A percentile compares a stretch with the other conserved stretches of the same genome.
phyloP scores from a whole-genome alignment of 2,113 vertebrate species.

The Tetrax tetrax region DNA sequence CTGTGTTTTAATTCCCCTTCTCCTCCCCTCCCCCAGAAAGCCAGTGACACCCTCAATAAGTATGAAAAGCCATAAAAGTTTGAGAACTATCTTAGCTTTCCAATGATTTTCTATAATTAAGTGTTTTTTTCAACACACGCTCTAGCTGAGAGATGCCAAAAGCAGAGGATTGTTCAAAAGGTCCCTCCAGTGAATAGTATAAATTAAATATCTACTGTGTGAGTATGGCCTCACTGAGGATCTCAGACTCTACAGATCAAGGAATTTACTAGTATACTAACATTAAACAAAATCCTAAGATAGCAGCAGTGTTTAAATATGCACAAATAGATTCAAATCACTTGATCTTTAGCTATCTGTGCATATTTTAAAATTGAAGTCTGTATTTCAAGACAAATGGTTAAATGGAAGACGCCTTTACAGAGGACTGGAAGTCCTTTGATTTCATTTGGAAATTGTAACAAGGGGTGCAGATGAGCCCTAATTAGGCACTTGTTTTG shows the following conservation, averaged over 20 bases:
- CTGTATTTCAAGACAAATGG: slow-evolving; percentile 56
- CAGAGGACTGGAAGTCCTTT: slow-evolving; percentile 23
- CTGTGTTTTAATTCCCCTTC: neutral
- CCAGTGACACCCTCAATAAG: slow-evolving; percentile 11
- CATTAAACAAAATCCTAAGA: slow-evolving; percentile 48
- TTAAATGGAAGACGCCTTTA: slow-evolving; percentile 23
- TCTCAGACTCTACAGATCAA: slow-evolving; percentile 35
- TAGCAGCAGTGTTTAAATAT: slow-evolving; percentile 43
- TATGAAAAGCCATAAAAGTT: slow-evolving; percentile 37
- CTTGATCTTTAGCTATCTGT: slow-evolving; percentile 54
- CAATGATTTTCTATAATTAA: slow-evolving; percentile 73
- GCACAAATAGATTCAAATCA: slow-evolving; percentile 42
- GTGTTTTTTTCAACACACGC: slow-evolving; percentile 52
- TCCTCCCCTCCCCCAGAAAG: neutral
- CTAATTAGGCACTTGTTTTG: slow-evolving; percentile 42
- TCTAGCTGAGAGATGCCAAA: slow-evolving; percentile 52
- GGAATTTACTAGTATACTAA: slow-evolving; percentile 38
- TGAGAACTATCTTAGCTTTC: slow-evolving; percentile 69
- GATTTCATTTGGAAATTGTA: slow-evolving; percentile 44
- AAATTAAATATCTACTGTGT: slow-evolving; percentile 60
- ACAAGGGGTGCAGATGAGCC: slow-evolving; percentile 16
- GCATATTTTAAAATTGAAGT: slow-evolving; percentile 54
- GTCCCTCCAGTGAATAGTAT: slow-evolving; percentile 40
- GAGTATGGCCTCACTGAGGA: slow-evolving; percentile 44
- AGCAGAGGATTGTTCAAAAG: slow-evolving; percentile 40